Evolutionary conservation across 2,888 invertebrate genomes (phyloP).

Genomic region (Schizotus pectinicornis): DNA sequence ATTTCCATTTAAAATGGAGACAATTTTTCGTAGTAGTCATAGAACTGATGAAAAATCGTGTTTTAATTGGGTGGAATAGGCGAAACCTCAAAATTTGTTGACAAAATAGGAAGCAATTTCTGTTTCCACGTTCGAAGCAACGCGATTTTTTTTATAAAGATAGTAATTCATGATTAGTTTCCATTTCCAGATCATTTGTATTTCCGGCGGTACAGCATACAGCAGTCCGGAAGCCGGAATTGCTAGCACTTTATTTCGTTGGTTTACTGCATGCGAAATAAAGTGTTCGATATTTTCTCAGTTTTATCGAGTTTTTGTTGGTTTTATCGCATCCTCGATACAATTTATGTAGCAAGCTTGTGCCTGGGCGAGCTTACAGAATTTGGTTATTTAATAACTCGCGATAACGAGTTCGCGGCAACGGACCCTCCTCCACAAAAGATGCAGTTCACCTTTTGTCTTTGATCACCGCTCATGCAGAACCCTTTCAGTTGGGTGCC

Average conservation of each 20-base stretch:
- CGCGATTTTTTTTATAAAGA: conserved; percentile 3
- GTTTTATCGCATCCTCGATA: conserved; percentile 32
- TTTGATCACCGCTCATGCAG: too few relatives aligned
- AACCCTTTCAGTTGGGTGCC: conserved; percentile 15
- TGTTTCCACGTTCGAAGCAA: neutral
- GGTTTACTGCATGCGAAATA: conserved; percentile 35
- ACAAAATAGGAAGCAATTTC: too few relatives aligned
- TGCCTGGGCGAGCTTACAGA: conserved; percentile 26
- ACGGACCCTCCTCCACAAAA: conserved; percentile 23
- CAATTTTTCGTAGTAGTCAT: too few relatives aligned
- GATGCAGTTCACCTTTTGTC: too few relatives aligned
- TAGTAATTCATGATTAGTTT: conserved; percentile 39
- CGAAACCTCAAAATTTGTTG: too few relatives aligned
- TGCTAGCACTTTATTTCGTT: conserved; percentile 34
- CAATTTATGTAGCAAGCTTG: conserved; percentile 38
- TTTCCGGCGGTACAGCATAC: conserved; percentile 28
- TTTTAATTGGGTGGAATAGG: too few relatives aligned
- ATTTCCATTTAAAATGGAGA: neutral
- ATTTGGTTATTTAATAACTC: conserved; percentile 35
- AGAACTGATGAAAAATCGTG: too few relatives aligned
- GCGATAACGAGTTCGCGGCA: conserved; percentile 21
- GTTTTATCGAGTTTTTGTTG: conserved; percentile 30
- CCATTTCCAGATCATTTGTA: conserved; percentile 42
- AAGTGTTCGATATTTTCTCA: conserved; percentile 36
- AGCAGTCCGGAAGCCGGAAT: conserved; percentile 31